Evolutionary conservation across 2,888 invertebrate species (phyloP), one percentile per base, ranked within the genome.

Genomic region (Apamea monoglypha): DNA sequence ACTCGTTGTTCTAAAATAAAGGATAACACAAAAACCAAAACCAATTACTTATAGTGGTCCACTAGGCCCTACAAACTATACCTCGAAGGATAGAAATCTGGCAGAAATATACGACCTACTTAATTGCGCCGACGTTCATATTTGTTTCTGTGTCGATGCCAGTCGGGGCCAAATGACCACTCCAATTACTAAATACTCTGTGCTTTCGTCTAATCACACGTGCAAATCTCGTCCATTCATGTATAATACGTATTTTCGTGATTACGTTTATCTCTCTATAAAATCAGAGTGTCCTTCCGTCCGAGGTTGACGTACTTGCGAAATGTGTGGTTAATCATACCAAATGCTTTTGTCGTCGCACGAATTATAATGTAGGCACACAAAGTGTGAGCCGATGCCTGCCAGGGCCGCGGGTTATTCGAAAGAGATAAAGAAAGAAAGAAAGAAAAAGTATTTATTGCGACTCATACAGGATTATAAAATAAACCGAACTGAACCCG

Each of bases 181-280:
- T 84, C 73, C 75, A 79, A 32, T 73, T 63, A 72, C 61, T 85
- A 50, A 47, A 40, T 68, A 74, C 44, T 82, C 86, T 7, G 21
- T 82, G 75, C 53, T 25, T 66, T 25, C 2, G 29, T 56, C 32
- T 77, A 80, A 89, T 89, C 89, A 36, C 87, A 89, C 90, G 85
- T 90, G 93, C 94, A 91, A 92, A 94, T 94, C 94, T 92, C 61
- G 71, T 80, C 78, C 84, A 82, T 82, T 79, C 84, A 88, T 85
- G 76, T 67, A 76, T 82, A 72, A 68, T 87, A 76, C 63, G 70
- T 80, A 84, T 84, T 78, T 82, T 84, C 76, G 78, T 86, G 82
- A 81, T 87, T 87, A 89, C 75, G 78, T 78, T 77, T 88, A 89
- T 87, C 85, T 87, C 29, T 59, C 25, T 75, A 74, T 76, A 81